Base-by-base conservation (phyloP, 2,113 vertebrate species). In the Sinocyclocheilus anophthalmus region DNA sequence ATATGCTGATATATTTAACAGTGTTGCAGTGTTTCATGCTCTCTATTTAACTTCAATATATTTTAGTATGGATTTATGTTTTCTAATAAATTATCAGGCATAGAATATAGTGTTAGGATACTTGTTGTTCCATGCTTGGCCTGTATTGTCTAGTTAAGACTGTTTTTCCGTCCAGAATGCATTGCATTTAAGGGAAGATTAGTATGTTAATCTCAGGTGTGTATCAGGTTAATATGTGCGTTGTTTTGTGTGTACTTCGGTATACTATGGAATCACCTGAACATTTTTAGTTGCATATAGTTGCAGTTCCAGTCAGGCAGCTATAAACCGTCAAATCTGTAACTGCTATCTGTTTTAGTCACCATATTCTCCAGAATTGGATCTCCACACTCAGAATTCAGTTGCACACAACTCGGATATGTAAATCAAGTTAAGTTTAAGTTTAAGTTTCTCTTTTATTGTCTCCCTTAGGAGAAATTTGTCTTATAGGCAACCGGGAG, bases 1-100 rank as follows among this genome's bases (percentile, higher is more conserved):
- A 72, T 91, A 55, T 30, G 20, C 39, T 13, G 81, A 70, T 90
- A 55, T 14, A 84, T 50, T 48, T 48, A 12, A 48, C 11, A 48
- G 45, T 11, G 45, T 48, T 48, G 45, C 45, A 48, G 45, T 48
- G 10, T 12, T 48, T 48, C 45, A 33, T 55, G 11, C 33, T 37
- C 45, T 83, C 45, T 37, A 26, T 18, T 30, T 67, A 24, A 48
- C 22, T 37, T 78, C 53, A 79, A 13, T 26, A 8, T 53, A 0
- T 26, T 50, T 76, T 16, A 48, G 48, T 26, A 30, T 76, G 39
- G 7, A 81, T 48, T 81, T 1, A 45, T 50, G 42, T 12, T 48
- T 12, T 48, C 45, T 69, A 37, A 69, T 37, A 69, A 69, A 69
- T 33, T 3, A 33, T 67, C 6, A 69, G 26, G 22, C 57, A 57